A percentile compares a stretch with the other conserved stretches of the same genome.
Evolutionary conservation across 2,797 vertebrate genomes (phyloP).

Genomic region (Clarias platycephalus): DNA sequence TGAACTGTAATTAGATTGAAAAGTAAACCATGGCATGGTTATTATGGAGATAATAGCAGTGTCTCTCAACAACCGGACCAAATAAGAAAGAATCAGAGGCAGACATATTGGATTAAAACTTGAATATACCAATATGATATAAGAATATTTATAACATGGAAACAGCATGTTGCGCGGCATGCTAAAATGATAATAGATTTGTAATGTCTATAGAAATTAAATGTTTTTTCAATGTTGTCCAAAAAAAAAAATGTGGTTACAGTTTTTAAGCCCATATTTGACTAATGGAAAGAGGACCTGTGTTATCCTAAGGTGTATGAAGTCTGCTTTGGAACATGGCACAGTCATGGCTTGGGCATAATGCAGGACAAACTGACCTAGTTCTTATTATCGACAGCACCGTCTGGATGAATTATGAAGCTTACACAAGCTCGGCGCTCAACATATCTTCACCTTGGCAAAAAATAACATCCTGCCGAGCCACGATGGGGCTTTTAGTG

Average conservation of each 20-base stretch:
- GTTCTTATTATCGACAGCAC: slow-evolving; percentile 23
- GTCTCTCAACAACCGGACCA: background rate
- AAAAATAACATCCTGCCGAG: background rate
- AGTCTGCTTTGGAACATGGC: slow-evolving; percentile 8
- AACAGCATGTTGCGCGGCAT: background rate
- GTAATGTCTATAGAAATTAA: background rate
- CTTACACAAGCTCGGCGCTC: slow-evolving; percentile 1
- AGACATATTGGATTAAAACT: background rate
- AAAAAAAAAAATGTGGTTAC: background rate
- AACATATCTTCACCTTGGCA: background rate
- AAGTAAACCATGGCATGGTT: slow-evolving; percentile 3
- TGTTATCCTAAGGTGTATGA: background rate
- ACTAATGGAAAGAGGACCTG: background rate
- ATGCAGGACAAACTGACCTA: slow-evolving; percentile 16
- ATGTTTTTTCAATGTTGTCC: background rate
- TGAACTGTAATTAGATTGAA: background rate
- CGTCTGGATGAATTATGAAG: slow-evolving; percentile 24
- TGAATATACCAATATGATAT: background rate
- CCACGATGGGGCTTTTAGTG: background rate
- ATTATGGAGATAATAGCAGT: background rate
- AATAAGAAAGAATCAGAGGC: background rate
- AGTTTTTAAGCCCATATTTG: background rate
- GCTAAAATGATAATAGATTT: background rate
- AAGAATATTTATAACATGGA: background rate
- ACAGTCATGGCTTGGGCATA: background rate